Base-by-base conservation (phyloP, 2,113 vertebrate species). In the Notarius quadriscutis region DNA sequence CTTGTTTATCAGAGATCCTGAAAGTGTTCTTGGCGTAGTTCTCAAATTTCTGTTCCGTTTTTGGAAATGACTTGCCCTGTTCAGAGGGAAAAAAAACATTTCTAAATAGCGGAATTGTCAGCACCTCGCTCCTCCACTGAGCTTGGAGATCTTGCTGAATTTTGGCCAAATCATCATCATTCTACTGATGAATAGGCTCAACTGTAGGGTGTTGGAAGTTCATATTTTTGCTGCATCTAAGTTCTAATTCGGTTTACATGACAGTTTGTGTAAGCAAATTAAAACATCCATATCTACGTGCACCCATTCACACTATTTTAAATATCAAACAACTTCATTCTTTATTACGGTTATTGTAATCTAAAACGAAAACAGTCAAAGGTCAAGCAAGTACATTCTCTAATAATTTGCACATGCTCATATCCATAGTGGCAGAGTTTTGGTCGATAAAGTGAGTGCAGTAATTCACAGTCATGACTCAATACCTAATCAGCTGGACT, bases 41-140 rank as follows among this genome's bases (percentile, higher is more conserved):
- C 89, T 96, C 95, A 91, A 96, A 95, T 90, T 96, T 96, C 92
- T 95, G 94, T 90, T 95, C 94, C 0, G 94, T 94, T 92, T 95
- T 96, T 34, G 95, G 95, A 34, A 95, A 90, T 2, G 93, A 67
- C 83, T 91, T 95, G 8, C 95, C 94, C 95, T 96, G 90, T 85
- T 50, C 57, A 55, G 79, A 92, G 67, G 85, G 4, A 41, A 41
- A 41, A 41, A 74, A 50, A 88, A 90, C 74, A 67, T 72, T 63
- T 71, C 67, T 83, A 41, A 84, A 60, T 81, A 84, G 81, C 57
- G 25, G 84, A 75, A 84, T 86, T 90, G 86, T 90, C 63, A 88
- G 84, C 86, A 88, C 84, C 87, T 63, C 48, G 86, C 69, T 41
- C 71, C 71, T 83, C 71, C 82, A 74, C 63, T 83, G 85, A 88